Evolutionary conservation across 2,888 invertebrate genomes (phyloP).

Genomic region (Portevinia maculata): DNA sequence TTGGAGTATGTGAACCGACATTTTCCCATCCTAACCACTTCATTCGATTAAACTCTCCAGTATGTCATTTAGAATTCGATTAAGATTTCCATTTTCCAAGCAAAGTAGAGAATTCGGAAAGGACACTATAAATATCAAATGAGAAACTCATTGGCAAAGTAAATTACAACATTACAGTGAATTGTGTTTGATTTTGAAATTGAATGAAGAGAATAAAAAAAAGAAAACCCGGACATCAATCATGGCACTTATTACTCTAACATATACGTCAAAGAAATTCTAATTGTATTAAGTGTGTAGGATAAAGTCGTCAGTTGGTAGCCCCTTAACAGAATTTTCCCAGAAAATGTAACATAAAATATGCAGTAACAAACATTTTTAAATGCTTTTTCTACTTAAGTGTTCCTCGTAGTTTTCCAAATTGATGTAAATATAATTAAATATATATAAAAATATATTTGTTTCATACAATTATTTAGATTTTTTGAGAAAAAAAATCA

Average conservation of each 20-base stretch:
- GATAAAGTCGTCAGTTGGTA: too few species aligned
- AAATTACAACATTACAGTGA: constrained; percentile 10
- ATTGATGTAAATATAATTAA: too few species aligned
- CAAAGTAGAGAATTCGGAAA: background rate
- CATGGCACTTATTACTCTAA: constrained; percentile 15
- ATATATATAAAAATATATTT: too few species aligned
- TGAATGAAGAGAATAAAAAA: background rate
- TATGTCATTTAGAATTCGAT: constrained; percentile 50
- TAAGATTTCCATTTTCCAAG: constrained; percentile 24
- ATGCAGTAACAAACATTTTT: too few species aligned
- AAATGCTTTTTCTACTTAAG: too few species aligned
- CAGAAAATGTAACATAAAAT: too few species aligned
- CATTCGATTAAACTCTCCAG: constrained; percentile 25
- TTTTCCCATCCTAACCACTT: constrained; percentile 7
- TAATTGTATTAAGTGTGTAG: constrained; percentile 12
- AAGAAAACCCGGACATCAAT: background rate
- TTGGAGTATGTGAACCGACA: background rate
- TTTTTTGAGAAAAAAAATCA: too few species aligned
- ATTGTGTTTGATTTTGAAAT: constrained; percentile 40
- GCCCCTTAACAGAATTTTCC: too few species aligned
- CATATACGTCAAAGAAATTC: background rate
- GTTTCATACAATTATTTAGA: too few species aligned
- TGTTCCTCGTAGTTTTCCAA: too few species aligned
- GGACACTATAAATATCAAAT: background rate
- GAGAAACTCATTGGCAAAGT: background rate